Evolutionary conservation across 2,113 vertebrate species (phyloP).

Genomic region (Syrmaticus mikado): DNA sequence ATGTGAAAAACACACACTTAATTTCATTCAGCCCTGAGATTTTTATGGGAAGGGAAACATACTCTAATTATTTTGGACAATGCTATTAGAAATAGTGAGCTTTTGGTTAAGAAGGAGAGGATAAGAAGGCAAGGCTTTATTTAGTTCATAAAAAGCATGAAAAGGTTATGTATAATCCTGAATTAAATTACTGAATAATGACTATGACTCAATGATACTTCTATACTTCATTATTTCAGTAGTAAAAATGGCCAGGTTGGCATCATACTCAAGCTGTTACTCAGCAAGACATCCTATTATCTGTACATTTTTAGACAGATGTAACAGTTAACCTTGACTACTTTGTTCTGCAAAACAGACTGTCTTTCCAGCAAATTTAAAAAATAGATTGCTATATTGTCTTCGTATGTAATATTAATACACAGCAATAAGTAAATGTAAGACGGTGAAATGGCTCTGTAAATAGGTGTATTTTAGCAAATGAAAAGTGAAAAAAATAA

Average conservation of each 20-base stretch:
- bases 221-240: neutral
- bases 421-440: neutral
- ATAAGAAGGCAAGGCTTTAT: neutral
- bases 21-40: neutral
- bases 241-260: neutral
- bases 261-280: neutral
- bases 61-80: neutral
- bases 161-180: neutral
- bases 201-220: neutral
- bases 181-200: neutral
- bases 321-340: neutral
- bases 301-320: neutral
- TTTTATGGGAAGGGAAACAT: slow-evolving; percentile 1
- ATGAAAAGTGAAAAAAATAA: neutral
- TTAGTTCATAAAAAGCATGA: neutral
- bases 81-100: neutral
- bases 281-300: neutral
- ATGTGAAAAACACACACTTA: neutral
- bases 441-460: neutral
- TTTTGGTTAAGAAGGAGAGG: neutral
- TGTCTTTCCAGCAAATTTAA: neutral
- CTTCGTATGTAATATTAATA: too few relatives aligned
- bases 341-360: neutral
- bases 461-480: neutral
- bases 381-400: neutral